These are phyloP conservation scores for cattle (Bos taurus) DNA, from an alignment of 2,113 vertebrate genomes.

Conservation along the genomic window DNA sequence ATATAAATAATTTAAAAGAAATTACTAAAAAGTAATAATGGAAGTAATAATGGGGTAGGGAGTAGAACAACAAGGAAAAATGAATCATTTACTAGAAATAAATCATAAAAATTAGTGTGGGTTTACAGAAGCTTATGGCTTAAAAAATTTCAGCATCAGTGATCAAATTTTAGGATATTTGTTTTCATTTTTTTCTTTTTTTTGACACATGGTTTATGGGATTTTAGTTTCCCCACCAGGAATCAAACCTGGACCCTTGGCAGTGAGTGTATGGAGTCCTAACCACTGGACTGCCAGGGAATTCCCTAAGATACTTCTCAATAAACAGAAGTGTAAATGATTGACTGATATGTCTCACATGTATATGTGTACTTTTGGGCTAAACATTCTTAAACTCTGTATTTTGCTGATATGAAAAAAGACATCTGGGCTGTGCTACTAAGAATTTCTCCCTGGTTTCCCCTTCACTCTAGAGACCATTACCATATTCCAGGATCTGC, in stretches of 20 bases:
- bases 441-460: neutral
- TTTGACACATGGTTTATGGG: neutral
- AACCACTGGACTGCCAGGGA: neutral
- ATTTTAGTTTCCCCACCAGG: neutral
- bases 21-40: neutral
- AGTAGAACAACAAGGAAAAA: neutral
- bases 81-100: neutral
- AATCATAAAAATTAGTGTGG: neutral
- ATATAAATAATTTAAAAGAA: neutral
- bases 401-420: neutral
- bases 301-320: neutral
- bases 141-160: neutral
- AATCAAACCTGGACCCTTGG: neutral
- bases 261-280: neutral
- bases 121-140: neutral
- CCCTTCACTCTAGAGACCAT: neutral
- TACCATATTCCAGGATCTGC: slow-evolving; percentile 76
- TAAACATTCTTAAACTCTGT: neutral
- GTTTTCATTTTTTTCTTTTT: neutral
- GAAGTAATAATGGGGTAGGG: neutral
- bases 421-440: neutral
- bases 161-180: neutral
- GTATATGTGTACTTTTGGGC: neutral
- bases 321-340: neutral
- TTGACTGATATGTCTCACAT: neutral